A percentile compares a stretch with the other conserved stretches of the same genome.
phyloP scores from a whole-genome alignment of 2,113 vertebrate genomes.

The Protomyctophum bolini region DNA sequence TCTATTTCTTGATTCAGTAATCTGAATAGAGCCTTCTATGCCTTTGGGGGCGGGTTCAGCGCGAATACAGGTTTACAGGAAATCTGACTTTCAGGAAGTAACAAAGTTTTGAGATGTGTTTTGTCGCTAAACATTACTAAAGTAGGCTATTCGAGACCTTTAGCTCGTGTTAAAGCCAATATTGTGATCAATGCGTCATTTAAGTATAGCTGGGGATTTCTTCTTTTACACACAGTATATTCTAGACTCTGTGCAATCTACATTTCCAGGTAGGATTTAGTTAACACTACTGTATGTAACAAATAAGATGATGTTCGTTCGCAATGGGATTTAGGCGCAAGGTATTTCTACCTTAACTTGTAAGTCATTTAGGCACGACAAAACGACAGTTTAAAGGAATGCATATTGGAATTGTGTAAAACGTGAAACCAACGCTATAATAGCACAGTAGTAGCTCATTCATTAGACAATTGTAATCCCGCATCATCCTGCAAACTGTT shows the following conservation, averaged over 20 bases:
- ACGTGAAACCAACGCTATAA: too few relatives aligned
- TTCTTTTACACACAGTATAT: background rate
- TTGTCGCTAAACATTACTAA: constrained; percentile 15
- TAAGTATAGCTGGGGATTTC: background rate
- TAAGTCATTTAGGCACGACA: too few relatives aligned
- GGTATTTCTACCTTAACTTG: too few relatives aligned
- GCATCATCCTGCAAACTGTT: too few relatives aligned
- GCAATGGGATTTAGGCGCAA: too few relatives aligned
- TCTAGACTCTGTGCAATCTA: constrained; percentile 1
- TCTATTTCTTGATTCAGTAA: too few relatives aligned
- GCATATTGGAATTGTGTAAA: too few relatives aligned
- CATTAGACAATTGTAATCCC: too few relatives aligned
- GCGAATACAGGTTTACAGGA: constrained; percentile 69
- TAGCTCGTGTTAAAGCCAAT: background rate
- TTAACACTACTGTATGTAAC: background rate
- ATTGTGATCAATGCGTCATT: too few relatives aligned
- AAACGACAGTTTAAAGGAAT: too few relatives aligned
- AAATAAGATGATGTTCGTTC: background rate
- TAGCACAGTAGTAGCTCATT: too few relatives aligned
- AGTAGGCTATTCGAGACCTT: background rate
- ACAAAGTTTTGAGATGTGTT: constrained; percentile 36
- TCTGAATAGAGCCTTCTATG: too few relatives aligned
- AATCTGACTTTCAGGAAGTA: constrained; percentile 73
- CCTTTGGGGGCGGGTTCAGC: constrained; percentile 36
- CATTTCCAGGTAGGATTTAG: constrained; percentile 56